phyloP scores from a whole-genome alignment of 2,113 vertebrate genomes.

The Oreotragus oreotragus region DNA sequence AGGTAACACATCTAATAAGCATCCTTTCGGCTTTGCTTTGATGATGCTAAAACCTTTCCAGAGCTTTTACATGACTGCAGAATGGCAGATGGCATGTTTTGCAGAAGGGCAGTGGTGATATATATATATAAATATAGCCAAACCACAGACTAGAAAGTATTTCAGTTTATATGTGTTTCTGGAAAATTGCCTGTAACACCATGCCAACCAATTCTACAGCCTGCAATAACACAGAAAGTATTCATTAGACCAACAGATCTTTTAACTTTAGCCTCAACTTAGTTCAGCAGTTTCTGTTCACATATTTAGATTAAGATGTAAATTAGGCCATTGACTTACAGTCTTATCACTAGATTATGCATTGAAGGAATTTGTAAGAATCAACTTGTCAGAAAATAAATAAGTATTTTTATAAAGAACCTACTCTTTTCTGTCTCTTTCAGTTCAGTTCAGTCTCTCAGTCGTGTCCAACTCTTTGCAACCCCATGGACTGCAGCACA shows the following conservation, averaged over 20 bases:
- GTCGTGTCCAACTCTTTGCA: background rate
- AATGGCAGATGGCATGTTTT: background rate
- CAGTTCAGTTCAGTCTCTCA: background rate
- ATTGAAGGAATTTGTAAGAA: background rate
- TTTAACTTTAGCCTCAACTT: background rate
- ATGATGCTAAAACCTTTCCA: background rate
- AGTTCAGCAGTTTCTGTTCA: background rate
- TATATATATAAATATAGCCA: background rate
- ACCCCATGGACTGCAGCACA: background rate
- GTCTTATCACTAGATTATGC: background rate
- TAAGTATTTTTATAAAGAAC: background rate
- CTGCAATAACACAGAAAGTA: background rate
- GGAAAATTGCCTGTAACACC: background rate
- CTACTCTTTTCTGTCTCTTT: background rate
- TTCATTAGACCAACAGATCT: background rate
- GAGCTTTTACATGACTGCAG: background rate
- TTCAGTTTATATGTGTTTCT: background rate
- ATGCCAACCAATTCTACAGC: background rate
- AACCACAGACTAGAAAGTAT: background rate
- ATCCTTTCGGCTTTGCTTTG: background rate
- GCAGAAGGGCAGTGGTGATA: background rate
- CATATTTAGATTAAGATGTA: background rate
- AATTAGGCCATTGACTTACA: background rate
- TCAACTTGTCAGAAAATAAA: background rate
- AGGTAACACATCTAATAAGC: background rate